Conservation (phyloP, 2,113 vertebrate genomes). For the Rhabdomys dilectus region DNA sequence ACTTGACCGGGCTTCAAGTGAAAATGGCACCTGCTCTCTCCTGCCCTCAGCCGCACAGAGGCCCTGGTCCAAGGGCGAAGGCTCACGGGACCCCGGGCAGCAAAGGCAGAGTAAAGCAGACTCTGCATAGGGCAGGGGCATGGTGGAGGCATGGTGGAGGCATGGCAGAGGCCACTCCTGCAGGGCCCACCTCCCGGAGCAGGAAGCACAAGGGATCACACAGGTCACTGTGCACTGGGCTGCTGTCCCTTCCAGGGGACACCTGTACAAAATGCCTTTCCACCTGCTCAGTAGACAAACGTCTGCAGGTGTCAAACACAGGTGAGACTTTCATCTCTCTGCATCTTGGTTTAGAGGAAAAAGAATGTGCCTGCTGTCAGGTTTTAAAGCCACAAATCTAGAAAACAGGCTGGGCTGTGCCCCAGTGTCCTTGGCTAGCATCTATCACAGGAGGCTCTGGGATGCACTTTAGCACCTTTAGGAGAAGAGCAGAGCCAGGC, state of each 20-base stretch:
- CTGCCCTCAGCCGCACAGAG: not conserved
- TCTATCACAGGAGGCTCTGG: not conserved
- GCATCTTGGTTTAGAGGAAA: not conserved
- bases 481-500: conserved; percentile 82
- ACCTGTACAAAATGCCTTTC: not conserved
- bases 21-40: not conserved
- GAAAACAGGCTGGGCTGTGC: conserved; percentile 73
- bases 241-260: not conserved
- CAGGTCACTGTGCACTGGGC: not conserved
- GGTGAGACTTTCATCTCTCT: conserved; percentile 66
- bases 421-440: not conserved
- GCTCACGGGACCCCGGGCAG: too few species aligned
- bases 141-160: too few species aligned
- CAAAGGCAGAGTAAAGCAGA: not conserved
- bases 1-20: too few species aligned
- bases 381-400: conserved; percentile 88
- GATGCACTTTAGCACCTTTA: conserved; percentile 92
- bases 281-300: not conserved
- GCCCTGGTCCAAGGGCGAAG: not conserved
- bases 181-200: not conserved
- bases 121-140: not conserved
- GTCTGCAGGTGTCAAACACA: not conserved
- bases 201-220: not conserved
- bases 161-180: not conserved
- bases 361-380: conserved; percentile 56